phyloP scores from a whole-genome alignment of 2,797 vertebrate species.

The Hoplostethus atlanticus region DNA sequence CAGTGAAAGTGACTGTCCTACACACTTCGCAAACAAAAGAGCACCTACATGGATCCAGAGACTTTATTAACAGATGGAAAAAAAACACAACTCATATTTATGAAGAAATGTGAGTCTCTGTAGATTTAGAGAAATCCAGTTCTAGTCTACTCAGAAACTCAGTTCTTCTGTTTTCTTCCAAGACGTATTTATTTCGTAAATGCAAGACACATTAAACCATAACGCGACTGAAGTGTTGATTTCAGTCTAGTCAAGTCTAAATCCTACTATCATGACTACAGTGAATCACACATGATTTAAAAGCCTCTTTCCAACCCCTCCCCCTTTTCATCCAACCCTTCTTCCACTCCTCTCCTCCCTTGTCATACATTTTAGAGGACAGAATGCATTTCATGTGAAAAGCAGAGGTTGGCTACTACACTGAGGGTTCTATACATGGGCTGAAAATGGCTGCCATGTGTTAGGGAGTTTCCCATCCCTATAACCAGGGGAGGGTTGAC shows the following conservation, averaged over 20 bases:
- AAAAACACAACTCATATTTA: not conserved
- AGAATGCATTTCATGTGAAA: not conserved
- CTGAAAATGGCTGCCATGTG: not conserved
- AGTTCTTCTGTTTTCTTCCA: not conserved
- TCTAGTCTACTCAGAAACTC: not conserved
- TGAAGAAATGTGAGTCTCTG: not conserved
- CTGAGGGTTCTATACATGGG: not conserved
- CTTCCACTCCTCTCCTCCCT: not conserved
- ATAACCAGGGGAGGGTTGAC: not conserved
- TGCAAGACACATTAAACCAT: not conserved
- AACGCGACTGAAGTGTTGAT: too few relatives aligned
- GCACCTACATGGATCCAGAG: slow-evolving; percentile 20
- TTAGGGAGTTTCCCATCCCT: not conserved
- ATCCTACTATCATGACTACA: not conserved
- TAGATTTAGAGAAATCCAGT: not conserved
- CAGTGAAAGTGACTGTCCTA: not conserved
- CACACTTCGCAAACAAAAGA: slow-evolving; percentile 2
- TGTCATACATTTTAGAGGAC: not conserved
- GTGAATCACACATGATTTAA: not conserved
- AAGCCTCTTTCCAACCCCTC: not conserved
- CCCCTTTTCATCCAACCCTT: not conserved
- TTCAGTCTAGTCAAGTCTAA: not conserved
- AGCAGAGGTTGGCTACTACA: not conserved
- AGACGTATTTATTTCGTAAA: not conserved
- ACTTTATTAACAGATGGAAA: slow-evolving; percentile 69